These are phyloP conservation scores for Pseudeuparius sepicola DNA, from an alignment of 2,888 invertebrate genomes.

Conservation along the genomic window DNA sequence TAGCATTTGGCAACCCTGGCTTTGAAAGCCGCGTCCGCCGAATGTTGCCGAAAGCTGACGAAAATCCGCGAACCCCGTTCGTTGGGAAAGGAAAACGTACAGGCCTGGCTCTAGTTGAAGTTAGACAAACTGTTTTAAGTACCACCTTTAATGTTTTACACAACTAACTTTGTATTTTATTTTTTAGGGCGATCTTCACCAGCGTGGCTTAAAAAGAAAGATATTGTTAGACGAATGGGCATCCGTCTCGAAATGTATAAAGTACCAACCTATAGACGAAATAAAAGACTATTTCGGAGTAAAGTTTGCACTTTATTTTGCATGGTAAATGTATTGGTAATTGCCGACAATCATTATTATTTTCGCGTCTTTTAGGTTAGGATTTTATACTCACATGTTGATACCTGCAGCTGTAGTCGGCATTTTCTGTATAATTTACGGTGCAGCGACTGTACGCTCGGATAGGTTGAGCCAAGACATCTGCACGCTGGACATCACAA, in stretches of 20 bases:
- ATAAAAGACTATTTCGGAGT: conserved; percentile 71
- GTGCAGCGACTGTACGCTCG: conserved; percentile 40
- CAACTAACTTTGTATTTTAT: no score
- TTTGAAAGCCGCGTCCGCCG: no score
- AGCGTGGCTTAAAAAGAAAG: conserved; percentile 41
- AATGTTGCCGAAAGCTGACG: no score
- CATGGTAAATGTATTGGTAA: no score
- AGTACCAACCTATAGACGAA: conserved; percentile 65
- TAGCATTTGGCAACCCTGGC: no score
- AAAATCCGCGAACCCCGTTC: no score
- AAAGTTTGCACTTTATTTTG: conserved; percentile 70
- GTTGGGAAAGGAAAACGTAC: no score
- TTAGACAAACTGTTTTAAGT: no score
- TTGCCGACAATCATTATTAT: no score
- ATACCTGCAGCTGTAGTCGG: conserved; percentile 64
- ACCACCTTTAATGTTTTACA: no score
- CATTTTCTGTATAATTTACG: conserved; percentile 54
- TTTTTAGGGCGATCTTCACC: conserved; percentile 46
- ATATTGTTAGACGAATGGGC: conserved; percentile 63
- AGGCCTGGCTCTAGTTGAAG: no score
- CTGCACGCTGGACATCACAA: conserved; percentile 50
- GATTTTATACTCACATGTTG: conserved; percentile 76
- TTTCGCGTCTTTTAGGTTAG: no score
- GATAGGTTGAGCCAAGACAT: conserved; percentile 48
- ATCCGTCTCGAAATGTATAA: conserved; percentile 54